Conservation (phyloP, 2,113 vertebrate genomes). For the Telmatochromis brachygnathus region DNA sequence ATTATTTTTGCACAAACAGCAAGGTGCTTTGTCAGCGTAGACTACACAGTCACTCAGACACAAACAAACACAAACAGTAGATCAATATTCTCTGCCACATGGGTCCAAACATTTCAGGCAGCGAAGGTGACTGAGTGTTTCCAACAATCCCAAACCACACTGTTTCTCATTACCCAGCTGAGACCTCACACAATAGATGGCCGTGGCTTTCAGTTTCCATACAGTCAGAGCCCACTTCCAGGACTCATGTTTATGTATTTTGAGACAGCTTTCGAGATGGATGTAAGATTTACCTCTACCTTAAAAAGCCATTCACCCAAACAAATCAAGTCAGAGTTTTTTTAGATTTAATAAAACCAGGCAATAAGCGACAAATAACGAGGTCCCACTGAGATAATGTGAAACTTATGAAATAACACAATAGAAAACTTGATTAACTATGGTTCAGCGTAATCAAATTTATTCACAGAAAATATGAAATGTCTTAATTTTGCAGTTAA, state of each 20-base stretch:
- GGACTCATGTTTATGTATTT: background rate
- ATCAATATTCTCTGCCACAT: background rate
- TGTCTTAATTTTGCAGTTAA: conserved; percentile 12
- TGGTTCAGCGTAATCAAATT: background rate
- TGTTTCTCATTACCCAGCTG: background rate
- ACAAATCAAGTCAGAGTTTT: background rate
- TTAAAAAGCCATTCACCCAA: background rate
- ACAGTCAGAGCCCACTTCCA: background rate
- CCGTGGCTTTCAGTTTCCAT: background rate
- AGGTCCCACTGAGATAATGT: background rate
- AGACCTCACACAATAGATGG: background rate
- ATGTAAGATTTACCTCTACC: background rate
- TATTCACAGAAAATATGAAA: background rate
- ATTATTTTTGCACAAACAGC: background rate
- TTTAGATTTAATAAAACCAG: background rate
- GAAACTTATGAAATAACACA: background rate
- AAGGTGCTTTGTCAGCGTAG: background rate
- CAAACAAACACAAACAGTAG: background rate
- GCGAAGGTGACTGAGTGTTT: background rate
- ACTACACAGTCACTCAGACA: background rate
- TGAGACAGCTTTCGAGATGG: background rate
- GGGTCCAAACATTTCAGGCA: background rate
- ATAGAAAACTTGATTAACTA: background rate
- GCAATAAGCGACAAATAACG: background rate
- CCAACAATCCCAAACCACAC: background rate